Evolutionary conservation across 2,888 invertebrate genomes (phyloP).

Genomic region (Hymenopus coronatus): DNA sequence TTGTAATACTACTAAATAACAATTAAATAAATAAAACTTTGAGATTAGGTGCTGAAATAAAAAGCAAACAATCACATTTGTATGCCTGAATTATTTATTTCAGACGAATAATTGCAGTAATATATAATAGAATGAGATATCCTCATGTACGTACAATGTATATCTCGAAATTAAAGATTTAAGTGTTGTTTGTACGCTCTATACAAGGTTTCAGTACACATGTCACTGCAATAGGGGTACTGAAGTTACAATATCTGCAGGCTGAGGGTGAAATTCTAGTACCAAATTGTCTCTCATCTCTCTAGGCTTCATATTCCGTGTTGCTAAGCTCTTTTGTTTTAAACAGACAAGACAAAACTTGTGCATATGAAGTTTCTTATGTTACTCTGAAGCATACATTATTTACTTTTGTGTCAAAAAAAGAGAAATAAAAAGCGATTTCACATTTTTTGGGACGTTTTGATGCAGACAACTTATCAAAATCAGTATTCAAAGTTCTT

Average conservation of each 20-base stretch:
- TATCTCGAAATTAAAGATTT: background rate
- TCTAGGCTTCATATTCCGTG: conserved; percentile 5
- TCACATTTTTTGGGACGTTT: background rate
- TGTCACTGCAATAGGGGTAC: background rate
- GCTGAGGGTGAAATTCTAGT: background rate
- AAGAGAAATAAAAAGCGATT: background rate
- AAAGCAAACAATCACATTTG: background rate
- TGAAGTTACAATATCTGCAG: background rate
- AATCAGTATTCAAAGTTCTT: background rate
- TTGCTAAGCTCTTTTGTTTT: conserved; percentile 4
- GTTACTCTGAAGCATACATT: background rate
- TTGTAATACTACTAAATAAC: too few relatives aligned
- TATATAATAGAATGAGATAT: background rate
- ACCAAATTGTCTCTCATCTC: background rate
- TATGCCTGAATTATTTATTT: background rate
- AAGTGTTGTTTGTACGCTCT: background rate
- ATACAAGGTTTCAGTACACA: background rate
- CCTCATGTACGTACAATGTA: background rate
- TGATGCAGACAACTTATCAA: background rate
- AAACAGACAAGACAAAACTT: conserved; percentile 15
- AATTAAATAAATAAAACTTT: too few relatives aligned
- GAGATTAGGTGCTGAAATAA: background rate
- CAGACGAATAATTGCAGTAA: background rate
- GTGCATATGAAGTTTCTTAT: conserved; percentile 4
- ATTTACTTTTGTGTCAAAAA: background rate